Evolutionary conservation across 2,797 vertebrate genomes (phyloP), one percentile per base, ranked within the genome.

Genomic region (Sebastes steindachneri): DNA sequence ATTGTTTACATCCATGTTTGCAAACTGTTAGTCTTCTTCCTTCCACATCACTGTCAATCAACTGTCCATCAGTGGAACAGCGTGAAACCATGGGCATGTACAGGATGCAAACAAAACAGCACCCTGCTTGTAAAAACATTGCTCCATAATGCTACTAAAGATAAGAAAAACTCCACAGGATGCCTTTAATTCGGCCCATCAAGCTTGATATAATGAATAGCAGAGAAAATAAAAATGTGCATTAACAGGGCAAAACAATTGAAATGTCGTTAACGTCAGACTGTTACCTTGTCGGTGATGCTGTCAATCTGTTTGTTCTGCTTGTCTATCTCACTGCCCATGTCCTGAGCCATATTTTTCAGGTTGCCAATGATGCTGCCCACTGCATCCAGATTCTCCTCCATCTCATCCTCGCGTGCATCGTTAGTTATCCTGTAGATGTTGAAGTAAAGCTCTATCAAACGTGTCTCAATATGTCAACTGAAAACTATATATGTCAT

Each of bases 361-460:
- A 99, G 94, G 93, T 99, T 99, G 54, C 97, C 97, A 12, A 99
- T 93, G 84, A 99, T 97, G 87, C 94, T 91, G 78, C 97, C 97
- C 48, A 99, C 98, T 23, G 97, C 96, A 0, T 93, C 90, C 80
- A 99, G 94, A 87, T 99, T 99, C 12, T 99, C 98, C 87, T 99
- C 98, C 98, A 99, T 99, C 93, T 99, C 99, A 73, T 98, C 97
- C 93, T 99, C 99, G 33, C 97, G 96, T 3, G 97, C 97, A 79
- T 99, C 98, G 73, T 99, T 96, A 26, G 98, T 99, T 94, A 99
- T 80, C 88, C 99, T 99, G 89, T 14, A 9, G 19, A 41, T 1
- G 4, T 37, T 5, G 11, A 29, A 41, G 14, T 1, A 11, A 7
- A 8, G 9, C 19, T 55, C 31, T 2, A 0, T 55, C 21, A 9